phyloP scores from a whole-genome alignment of 2,888 invertebrate genomes.

The Polydrusus tereticollis region DNA sequence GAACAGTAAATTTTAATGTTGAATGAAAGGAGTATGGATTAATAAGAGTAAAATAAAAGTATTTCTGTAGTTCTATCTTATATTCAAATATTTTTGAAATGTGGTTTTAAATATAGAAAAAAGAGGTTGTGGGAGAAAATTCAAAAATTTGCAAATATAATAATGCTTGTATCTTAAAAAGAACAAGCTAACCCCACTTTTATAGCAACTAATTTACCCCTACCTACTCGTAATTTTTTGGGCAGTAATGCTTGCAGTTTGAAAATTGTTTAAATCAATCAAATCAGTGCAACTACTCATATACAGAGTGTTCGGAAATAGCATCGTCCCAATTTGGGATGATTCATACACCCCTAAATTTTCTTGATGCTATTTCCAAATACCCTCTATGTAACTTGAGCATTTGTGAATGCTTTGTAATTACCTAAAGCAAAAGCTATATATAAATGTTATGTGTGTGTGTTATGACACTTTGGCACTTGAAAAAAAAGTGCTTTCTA shows the following conservation, averaged over 20 bases:
- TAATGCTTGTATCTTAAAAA: no score
- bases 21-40: neutral
- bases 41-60: neutral
- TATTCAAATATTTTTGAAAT: neutral
- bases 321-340: no score
- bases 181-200: no score
- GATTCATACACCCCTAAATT: no score
- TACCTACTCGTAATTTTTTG: no score
- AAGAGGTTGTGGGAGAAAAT: neutral
- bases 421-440: slow-evolving; percentile 6
- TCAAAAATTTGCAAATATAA: no score
- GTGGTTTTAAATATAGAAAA: neutral
- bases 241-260: neutral
- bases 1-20: neutral
- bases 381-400: no score
- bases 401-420: neutral
- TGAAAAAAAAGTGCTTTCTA: slow-evolving; percentile 1
- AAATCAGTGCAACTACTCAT: no score
- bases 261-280: neutral
- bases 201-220: no score
- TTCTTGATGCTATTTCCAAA: no score
- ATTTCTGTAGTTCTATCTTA: neutral
- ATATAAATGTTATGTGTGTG: slow-evolving; percentile 23
- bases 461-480: slow-evolving; percentile 13
- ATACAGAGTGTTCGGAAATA: no score